Base-by-base conservation (phyloP, 2,888 invertebrate genomes). In the Tachina grossa region DNA sequence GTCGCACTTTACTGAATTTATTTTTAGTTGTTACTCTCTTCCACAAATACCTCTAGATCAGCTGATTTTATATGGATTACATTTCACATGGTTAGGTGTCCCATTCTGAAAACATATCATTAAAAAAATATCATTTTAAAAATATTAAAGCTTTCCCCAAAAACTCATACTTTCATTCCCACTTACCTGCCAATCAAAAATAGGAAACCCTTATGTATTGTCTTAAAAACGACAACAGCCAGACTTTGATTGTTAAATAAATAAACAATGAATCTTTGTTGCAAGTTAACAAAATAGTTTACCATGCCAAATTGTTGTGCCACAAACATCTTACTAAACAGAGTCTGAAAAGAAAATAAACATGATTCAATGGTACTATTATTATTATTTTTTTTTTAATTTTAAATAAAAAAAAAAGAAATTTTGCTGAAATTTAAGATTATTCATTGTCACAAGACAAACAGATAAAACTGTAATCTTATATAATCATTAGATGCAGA, bases 181-280 rank as follows among this genome's bases (percentile, higher is more conserved):
- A 9, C 14, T 59, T 39, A 31, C 9, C 39, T 10, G 14, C n/a
- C 10, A 9, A 59, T 3, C 1, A 9, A 9, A 31, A 14, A 39
- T 41, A 2, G 0, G 9, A 41, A 41, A 39, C 59, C 59, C 59
- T 61, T 10, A 0, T 16, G 2, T n/a, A 43, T 43, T 61, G 10
- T 76, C 45, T 51, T 31, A 39, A 76, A 76, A 76, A 39, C 69
- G 31, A 45, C 78, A 63, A 72, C 61, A 78, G 63, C 51, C 83
- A 71, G 83, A 71, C 75, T 79, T 79, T 72, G 59, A 53, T 61
- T 71, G 69, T 66, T 72, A 68, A 76, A 80, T 66, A 83, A 85
- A 85, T 85, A 85, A 85, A 83, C 85, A 85, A 57, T 68, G 76
- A 53, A 55, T 65, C 82, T 69, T 69, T 78, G 78, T 85, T 82